Base-by-base conservation (phyloP, 2,888 invertebrate genomes). In the Tolmerus cingulatus region DNA sequence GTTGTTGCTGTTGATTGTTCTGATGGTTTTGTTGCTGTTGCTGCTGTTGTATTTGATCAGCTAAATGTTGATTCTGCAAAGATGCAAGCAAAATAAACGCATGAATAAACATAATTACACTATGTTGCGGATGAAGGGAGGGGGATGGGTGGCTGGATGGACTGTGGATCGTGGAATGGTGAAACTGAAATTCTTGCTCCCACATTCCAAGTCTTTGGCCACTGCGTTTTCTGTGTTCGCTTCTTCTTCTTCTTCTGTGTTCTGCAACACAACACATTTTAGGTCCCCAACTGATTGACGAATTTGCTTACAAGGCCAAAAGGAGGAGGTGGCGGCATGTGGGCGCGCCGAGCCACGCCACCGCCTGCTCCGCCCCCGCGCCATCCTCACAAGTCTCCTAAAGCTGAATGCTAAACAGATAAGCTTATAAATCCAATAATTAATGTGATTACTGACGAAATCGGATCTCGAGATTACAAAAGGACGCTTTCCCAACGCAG, bases 61-160 rank as follows among this genome's bases (percentile, higher is more conserved):
- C 84, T 89, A 93, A 92, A 89, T 93, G 93, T 89, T 93, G 93
- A 89, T 93, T 93, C 88, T 93, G 93, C 27, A 89, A 88, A 86
- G 57, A 57, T 82, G 27, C 34, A 82, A 16, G 23, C 66, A 82
- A 66, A 82, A 82, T 57, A 66, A 82, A 82, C 57, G 37, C 82
- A 57, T 82, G 66, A 82, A 51, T 82, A 82, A 82, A 66, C 66
- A 82, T 82, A 16, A 51, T 79, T 30, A 79, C 27, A 19, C 43
- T 51, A 66, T 27, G 23, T 66, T 66, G 12, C 1, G 23, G 27
- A 19, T n/a, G 12, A 27, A n/a, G 19, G 66, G 27, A 12, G 16
- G 76, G 76, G 16, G 76, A 40, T 77, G 43, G 43, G n/a, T 55
- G 55, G 55, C 5, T 55, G 55, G 19, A 55, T 55, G 19, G n/a